These are phyloP conservation scores for Danaus melanippus DNA, from an alignment of 1,140 invertebrate genomes.

Conservation along the genomic window DNA sequence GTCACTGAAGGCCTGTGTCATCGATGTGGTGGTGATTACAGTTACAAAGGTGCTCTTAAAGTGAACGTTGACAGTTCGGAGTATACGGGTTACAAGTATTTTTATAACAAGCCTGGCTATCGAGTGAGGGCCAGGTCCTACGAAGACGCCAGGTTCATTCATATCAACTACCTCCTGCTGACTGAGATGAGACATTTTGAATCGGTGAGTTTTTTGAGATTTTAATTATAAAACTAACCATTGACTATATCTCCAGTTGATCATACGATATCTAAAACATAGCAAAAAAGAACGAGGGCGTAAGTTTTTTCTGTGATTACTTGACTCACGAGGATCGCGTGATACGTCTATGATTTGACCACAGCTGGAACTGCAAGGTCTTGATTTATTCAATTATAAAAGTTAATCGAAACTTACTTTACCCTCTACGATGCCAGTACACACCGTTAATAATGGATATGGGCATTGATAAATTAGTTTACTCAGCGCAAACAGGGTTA, in stretches of 20 bases:
- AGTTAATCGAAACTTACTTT: no score
- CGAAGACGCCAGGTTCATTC: constrained; percentile 77
- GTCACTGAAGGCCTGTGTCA: constrained; percentile 53
- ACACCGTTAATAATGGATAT: neutral
- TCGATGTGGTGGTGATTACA: constrained; percentile 60
- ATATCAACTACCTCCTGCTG: constrained; percentile 75
- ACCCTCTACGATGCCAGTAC: no score
- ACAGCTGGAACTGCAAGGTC: no score
- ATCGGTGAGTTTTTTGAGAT: constrained; percentile 69
- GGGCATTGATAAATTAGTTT: constrained; percentile 13
- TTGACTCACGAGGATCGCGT: no score
- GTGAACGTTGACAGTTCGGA: constrained; percentile 63
- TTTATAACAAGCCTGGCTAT: constrained; percentile 47
- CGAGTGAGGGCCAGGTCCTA: constrained; percentile 60
- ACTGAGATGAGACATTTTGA: constrained; percentile 75
- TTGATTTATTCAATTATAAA: no score
- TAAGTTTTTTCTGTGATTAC: no score
- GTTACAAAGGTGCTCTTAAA: constrained; percentile 55
- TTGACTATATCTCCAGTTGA: neutral
- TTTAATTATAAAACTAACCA: neutral
- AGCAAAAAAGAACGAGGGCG: no score
- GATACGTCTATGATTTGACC: no score
- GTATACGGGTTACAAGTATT: constrained; percentile 65
- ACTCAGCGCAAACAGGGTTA: constrained; percentile 4
- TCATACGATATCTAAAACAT: neutral